Evolutionary conservation across 2,113 vertebrate species (phyloP), one percentile per base, ranked within the genome.

Genomic region (Catharus minimus): DNA sequence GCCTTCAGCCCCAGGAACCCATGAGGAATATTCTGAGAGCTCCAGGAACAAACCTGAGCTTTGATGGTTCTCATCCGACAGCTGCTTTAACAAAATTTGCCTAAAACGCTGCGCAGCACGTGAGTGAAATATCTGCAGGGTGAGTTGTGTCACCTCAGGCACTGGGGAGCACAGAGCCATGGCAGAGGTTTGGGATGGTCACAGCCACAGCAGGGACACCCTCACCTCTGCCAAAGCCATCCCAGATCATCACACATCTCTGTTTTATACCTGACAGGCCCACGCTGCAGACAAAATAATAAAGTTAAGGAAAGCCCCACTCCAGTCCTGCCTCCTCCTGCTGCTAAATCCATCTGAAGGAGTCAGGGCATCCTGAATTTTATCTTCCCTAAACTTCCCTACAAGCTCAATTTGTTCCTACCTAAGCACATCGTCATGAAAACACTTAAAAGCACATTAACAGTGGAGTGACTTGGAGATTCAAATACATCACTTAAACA

Each of bases 11-110:
- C 95, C 39, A 55, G 95, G 87, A 94, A 98, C 82, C 95, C 94
- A 80, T 95, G 96, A 98, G 95, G 93, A 96, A 97, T 97, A 96
- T 97, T 96, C 94, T 81, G 88, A 96, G 95, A 96, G 94, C 82
- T 94, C 95, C 23, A 67, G 81, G 94, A 97, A 97, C 96, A 96
- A 95, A 97, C 97, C 98, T 94, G 95, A 97, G 97, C 96, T 96
- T 96, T 97, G 96, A 98, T 97, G 43, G 90, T 91, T 97, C 95
- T 96, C 96, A 97, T 96, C 97, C 77, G 28, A 96, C 77, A 69
- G 97, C 82, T 90, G 82, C 95, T 95, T 91, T 84, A 97, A 97
- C 89, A 92, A 90, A 88, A 91, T 90, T 73, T 96, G 93, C 95
- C 82, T 71, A 57, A 64, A 75, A 91, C 11, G 49, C 82, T 74